A percentile compares a stretch with the other conserved stretches of the same genome.
phyloP scores from a whole-genome alignment of 2,888 invertebrate genomes.

The Agonopterix alstromeriana region DNA sequence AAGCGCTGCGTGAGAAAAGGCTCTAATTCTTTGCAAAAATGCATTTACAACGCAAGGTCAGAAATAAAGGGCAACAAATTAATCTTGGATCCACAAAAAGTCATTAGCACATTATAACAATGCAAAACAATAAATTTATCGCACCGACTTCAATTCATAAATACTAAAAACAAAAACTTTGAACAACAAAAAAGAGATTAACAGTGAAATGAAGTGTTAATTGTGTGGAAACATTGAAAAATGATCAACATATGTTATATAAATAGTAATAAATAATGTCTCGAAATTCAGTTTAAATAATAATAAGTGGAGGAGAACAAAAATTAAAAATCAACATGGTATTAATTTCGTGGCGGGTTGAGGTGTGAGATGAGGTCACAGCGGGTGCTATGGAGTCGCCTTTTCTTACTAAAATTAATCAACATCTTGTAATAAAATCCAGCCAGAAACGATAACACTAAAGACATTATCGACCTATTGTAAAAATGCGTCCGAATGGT shows the following conservation, averaged over 20 bases:
- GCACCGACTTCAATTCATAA: slow-evolving; percentile 31
- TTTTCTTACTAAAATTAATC: slow-evolving; percentile 1
- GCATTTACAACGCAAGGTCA: too few species aligned
- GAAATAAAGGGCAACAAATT: neutral
- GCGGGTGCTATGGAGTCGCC: slow-evolving; percentile 30
- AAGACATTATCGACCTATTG: too few species aligned
- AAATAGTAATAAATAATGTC: slow-evolving; percentile 74
- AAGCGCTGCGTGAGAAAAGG: too few species aligned
- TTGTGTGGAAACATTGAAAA: slow-evolving; percentile 75
- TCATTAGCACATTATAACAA: slow-evolving; percentile 14
- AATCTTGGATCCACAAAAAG: neutral
- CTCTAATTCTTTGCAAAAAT: too few species aligned
- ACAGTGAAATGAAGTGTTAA: slow-evolving; percentile 74
- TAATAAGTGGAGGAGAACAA: slow-evolving; percentile 73
- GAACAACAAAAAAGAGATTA: slow-evolving; percentile 71
- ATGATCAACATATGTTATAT: slow-evolving; percentile 76
- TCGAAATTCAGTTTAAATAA: slow-evolving; percentile 75
- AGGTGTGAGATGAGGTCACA: slow-evolving; percentile 69
- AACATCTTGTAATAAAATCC: too few species aligned
- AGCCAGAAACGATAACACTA: too few species aligned
- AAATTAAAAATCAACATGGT: slow-evolving; percentile 73
- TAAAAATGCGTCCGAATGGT: neutral
- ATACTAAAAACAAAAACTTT: slow-evolving; percentile 50
- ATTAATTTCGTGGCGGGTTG: slow-evolving; percentile 67
- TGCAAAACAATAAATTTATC: slow-evolving; percentile 38